Evolutionary conservation across 2,113 vertebrate species (phyloP), one percentile per base, ranked within the genome.

Genomic region (Mus musculus): DNA sequence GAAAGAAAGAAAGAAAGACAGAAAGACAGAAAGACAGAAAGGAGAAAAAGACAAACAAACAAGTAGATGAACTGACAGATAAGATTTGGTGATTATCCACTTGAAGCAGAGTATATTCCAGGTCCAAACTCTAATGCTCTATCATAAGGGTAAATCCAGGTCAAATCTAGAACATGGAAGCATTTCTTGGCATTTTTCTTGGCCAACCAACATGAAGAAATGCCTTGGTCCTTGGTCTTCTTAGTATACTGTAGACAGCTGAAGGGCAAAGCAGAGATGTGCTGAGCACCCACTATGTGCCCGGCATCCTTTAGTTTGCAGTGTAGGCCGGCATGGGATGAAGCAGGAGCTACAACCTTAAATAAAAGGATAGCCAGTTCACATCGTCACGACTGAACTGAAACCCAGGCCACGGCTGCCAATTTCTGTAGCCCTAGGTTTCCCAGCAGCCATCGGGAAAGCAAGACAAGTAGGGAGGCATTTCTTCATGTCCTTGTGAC

Each of bases 111-210:
- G 65, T 88, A 46, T 71, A 77, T 76, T 63, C 71, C 69, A 67
- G 49, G 36, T 95, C 39, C 36, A 69, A 36, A 69, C 30, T 36
- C 67, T 69, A 36, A 16, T 69, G 67, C 5, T 5, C 14, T 69
- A 69, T 30, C 30, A 36, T 33, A 36, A 67, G 14, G 30, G 67
- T 33, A 69, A 69, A 69, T 69, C 67, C 30, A 69, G 67, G 67
- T 7, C 30, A 36, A 69, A 13, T 75, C 63, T 81, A 85, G 72
- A 86, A 11, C 22, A 87, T n/a, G 75, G 76, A 73, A 82, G 5
- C 19, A 73, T 93, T 86, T 90, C 76, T 75, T 81, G 1, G 61
- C 42, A 26, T 59, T 89, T 95, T 89, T 82, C 49, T 93, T 95
- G 52, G 19, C 39, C 4, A 30, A 33, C 20, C 59, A 95, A 4